phyloP scores from a whole-genome alignment of 2,113 vertebrate genomes.

The Chascanopsetta lugubris region DNA sequence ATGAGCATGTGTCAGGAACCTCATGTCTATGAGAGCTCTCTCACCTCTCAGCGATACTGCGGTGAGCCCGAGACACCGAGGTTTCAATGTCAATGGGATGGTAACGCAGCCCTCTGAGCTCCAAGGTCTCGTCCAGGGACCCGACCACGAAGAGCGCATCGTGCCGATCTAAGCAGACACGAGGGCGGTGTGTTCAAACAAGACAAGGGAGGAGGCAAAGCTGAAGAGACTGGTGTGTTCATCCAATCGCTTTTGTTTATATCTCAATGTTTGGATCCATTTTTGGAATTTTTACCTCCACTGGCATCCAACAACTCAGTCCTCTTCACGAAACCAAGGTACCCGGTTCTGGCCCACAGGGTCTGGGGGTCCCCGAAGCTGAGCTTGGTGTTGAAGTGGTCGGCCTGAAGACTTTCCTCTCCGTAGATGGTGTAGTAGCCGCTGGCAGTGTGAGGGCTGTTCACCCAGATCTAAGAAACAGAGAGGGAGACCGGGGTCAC shows the following conservation, averaged over 20 bases:
- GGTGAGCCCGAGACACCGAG: slow-evolving; percentile 93
- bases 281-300: slow-evolving; percentile 84
- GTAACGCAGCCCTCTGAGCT: slow-evolving; percentile 93
- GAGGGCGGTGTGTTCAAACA: background rate
- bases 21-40: background rate
- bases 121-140: slow-evolving; percentile 93
- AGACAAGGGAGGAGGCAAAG: background rate
- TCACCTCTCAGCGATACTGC: slow-evolving; percentile 98
- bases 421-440: slow-evolving; percentile 98
- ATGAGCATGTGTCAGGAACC: background rate
- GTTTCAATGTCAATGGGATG: slow-evolving; percentile 97
- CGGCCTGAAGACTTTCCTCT: slow-evolving; percentile 93
- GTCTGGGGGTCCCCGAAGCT: slow-evolving; percentile 97
- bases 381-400: slow-evolving; percentile 97
- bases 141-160: slow-evolving; percentile 97
- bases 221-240: background rate
- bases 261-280: background rate
- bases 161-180: slow-evolving; percentile 86
- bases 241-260: background rate
- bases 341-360: slow-evolving; percentile 93
- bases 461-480: slow-evolving; percentile 90
- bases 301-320: slow-evolving; percentile 94
- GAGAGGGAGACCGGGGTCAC: slow-evolving; percentile 3
- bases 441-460: slow-evolving; percentile 93
- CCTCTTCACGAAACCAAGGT: slow-evolving; percentile 94